Evolutionary conservation across 2,888 invertebrate species (phyloP).

Genomic region (Coenonympha glycerion): DNA sequence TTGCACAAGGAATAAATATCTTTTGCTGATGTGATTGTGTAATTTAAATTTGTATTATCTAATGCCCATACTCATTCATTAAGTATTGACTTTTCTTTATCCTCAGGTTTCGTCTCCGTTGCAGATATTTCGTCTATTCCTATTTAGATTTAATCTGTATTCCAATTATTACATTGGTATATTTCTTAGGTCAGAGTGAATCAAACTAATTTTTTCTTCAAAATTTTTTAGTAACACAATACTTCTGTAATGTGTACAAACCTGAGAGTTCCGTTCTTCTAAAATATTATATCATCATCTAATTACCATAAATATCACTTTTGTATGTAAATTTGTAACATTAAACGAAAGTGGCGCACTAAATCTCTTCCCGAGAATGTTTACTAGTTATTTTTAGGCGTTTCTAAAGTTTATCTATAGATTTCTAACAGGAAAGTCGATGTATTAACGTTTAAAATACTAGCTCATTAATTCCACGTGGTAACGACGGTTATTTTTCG

Average conservation of each 20-base stretch:
- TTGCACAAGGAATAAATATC: background rate
- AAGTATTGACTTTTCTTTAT: no score
- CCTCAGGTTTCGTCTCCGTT: no score
- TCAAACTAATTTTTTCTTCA: background rate
- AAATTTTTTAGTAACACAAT: background rate
- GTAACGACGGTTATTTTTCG: slow-evolving; percentile 65
- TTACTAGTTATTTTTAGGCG: slow-evolving; percentile 5
- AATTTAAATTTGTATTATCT: no score
- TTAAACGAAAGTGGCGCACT: slow-evolving; percentile 8
- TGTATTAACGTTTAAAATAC: slow-evolving; percentile 34
- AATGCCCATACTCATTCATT: no score
- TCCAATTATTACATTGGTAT: no score
- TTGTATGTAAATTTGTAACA: slow-evolving; percentile 1
- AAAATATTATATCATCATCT: background rate
- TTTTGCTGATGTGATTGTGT: background rate
- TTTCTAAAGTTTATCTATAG: background rate
- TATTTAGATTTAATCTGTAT: no score
- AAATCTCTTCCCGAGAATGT: slow-evolving; percentile 6
- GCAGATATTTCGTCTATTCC: no score
- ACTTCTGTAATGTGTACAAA: background rate
- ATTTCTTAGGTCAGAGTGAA: no score
- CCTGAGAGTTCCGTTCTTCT: background rate
- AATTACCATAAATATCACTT: slow-evolving; percentile 6
- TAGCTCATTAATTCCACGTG: slow-evolving; percentile 49
- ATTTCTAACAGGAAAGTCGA: slow-evolving; percentile 5